These are phyloP conservation scores for Corythaixoides concolor DNA, from an alignment of 2,113 vertebrate species.

Conservation along the genomic window DNA sequence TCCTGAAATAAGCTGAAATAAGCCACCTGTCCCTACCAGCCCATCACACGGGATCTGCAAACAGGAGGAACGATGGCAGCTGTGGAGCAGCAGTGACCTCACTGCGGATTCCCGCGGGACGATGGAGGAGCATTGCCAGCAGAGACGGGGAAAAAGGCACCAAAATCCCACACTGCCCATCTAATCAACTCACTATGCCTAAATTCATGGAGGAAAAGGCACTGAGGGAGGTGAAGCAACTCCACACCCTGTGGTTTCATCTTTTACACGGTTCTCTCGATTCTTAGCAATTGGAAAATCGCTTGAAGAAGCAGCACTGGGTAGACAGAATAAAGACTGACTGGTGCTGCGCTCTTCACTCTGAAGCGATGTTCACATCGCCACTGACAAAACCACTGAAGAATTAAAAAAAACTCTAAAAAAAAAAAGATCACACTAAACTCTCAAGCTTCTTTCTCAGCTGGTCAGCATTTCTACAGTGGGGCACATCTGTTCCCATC, in stretches of 20 bases:
- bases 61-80: neutral
- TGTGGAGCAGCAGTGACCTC: neutral
- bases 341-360: neutral
- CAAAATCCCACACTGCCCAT: rapidly evolving
- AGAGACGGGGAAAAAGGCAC: neutral
- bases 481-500: conserved; percentile 54
- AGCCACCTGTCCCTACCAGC: neutral
- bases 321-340: neutral
- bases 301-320: neutral
- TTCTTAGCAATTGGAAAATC: neutral
- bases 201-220: neutral
- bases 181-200: rapidly evolving
- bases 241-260: neutral
- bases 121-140: rapidly evolving
- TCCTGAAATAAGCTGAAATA: neutral
- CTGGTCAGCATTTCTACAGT: conserved; percentile 38
- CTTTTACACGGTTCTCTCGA: neutral
- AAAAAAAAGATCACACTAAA: too few relatives aligned
- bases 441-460: neutral
- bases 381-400: neutral
- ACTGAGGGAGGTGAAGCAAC: neutral
- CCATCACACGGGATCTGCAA: neutral
- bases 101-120: rapidly evolving
- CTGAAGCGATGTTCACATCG: neutral
- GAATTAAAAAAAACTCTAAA: neutral